Evolutionary conservation across 92 coral and sea anemone genomes (phyloP).

Genomic region (Montipora capitata): DNA sequence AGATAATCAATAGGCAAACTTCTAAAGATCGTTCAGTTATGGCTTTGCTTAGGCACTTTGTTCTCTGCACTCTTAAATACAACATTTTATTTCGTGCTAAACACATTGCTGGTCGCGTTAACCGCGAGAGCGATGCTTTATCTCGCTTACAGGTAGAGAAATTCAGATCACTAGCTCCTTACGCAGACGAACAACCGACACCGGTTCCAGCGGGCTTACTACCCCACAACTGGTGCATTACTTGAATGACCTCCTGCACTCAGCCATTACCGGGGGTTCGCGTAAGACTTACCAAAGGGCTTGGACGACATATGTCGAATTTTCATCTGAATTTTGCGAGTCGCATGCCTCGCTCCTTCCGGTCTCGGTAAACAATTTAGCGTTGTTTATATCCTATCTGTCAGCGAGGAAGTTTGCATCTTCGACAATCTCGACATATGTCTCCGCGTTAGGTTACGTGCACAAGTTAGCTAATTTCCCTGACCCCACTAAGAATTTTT

Average conservation of each 20-base stretch:
- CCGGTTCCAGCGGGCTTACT: conserved; percentile 50
- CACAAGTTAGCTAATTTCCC: neutral
- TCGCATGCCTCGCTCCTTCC: neutral
- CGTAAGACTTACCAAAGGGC: conserved; percentile 54
- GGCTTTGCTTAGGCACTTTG: conserved; percentile 59
- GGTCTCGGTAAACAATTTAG: neutral
- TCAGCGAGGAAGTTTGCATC: no score
- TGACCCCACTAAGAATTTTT: conserved; percentile 4
- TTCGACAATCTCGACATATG: neutral
- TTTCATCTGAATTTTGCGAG: neutral
- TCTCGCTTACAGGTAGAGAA: conserved; percentile 73
- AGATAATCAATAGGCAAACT: conserved; percentile 69
- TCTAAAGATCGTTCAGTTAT: conserved; percentile 64
- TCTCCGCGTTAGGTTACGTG: conserved; percentile 14
- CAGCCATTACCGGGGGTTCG: no score
- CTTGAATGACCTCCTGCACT: conserved; percentile 12
- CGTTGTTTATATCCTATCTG: neutral
- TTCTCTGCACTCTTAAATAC: neutral
- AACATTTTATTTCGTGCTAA: conserved; percentile 71
- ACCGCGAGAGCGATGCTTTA: conserved; percentile 67
- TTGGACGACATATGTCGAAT: conserved; percentile 55
- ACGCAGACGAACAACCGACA: conserved; percentile 48
- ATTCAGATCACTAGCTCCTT: conserved; percentile 64
- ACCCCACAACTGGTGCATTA: conserved; percentile 63
- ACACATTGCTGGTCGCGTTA: conserved; percentile 62